Evolutionary conservation across 2,113 vertebrate species (phyloP), one percentile per base, ranked within the genome.

Genomic region (Tyto alba): DNA sequence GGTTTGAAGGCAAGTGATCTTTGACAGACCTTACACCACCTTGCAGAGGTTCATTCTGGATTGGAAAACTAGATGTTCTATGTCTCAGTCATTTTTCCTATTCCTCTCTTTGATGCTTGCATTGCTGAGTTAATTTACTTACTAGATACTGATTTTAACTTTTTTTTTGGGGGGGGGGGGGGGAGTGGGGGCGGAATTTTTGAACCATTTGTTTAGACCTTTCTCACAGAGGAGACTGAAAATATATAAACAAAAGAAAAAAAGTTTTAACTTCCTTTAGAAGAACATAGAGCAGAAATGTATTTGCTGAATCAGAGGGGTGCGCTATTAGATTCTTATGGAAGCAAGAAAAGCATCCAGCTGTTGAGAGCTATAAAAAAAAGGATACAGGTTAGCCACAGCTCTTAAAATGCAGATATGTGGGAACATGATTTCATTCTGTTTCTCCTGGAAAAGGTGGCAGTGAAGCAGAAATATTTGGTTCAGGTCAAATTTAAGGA

Each of bases 341-440:
- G 93, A 78, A 90, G 86, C 63, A 80, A 84, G 86, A 89, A 47
- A 92, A 89, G 89, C 89, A 92, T 93, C 83, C 93, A 95, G 38
- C 83, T 93, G 89, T 90, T 97, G 91, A 92, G 64, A 89, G 29
- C 83, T 77, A 74, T 93, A 74, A 95, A 94, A 88, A 86, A 82
- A 93, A 83, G 71, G 57, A 86, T 95, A 76, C 86, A 93, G 88
- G 90, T 92, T 95, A 92, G 71, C 59, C 79, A 84, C 72, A 92
- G 72, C 64, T 90, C 59, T 95, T 95, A 59, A 96, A 94, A 78
- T 78, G 34, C 77, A 93, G 74, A 30, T 93, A 79, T 60, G 57
- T 91, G 71, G 78, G 57, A 64, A 57, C 72, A 71, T 75, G 48
- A 69, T 82, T 95, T 89, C 66, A 83, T 79, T 66, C 40, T 60